These are phyloP conservation scores for Eulemur rubriventer DNA, from an alignment of 2,797 vertebrate species.

Conservation along the genomic window DNA sequence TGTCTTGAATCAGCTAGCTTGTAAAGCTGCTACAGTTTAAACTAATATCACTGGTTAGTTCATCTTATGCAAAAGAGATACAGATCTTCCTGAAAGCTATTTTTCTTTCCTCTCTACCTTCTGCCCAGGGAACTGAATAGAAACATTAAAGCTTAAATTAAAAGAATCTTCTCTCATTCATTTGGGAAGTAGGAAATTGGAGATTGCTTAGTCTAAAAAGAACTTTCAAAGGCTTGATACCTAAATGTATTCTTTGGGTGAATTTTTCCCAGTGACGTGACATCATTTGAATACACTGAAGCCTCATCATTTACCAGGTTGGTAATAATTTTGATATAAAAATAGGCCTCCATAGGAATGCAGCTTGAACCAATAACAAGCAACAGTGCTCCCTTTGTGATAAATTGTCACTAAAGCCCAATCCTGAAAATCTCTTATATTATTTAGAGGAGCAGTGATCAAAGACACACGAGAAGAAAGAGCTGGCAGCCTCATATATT, in stretches of 20 bases:
- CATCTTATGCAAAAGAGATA: conserved; percentile 73
- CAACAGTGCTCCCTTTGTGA: conserved; percentile 74
- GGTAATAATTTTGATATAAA: conserved; percentile 66
- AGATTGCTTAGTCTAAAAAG: conserved; percentile 46
- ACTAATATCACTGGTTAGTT: conserved; percentile 51
- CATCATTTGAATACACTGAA: conserved; percentile 54
- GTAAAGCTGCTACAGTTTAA: conserved; percentile 51
- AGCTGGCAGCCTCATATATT: conserved; percentile 68
- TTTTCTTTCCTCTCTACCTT: conserved; percentile 46
- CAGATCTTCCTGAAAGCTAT: conserved; percentile 48
- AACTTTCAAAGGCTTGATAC: conserved; percentile 63
- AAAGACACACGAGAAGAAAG: conserved; percentile 79
- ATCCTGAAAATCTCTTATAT: conserved; percentile 78
- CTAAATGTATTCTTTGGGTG: conserved; percentile 46
- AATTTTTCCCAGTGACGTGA: not conserved
- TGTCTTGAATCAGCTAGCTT: conserved; percentile 45
- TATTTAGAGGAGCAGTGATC: conserved; percentile 81
- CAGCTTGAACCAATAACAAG: conserved; percentile 72
- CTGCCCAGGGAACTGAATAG: conserved; percentile 31
- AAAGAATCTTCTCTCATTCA: conserved; percentile 55
- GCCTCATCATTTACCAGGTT: conserved; percentile 37
- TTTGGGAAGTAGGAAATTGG: conserved; percentile 46
- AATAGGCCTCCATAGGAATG: conserved; percentile 60
- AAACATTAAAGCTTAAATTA: conserved; percentile 48
- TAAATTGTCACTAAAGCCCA: conserved; percentile 77